These are phyloP conservation scores for Danio jaintianensis DNA, from an alignment of 2,797 vertebrate genomes.

Conservation along the genomic window DNA sequence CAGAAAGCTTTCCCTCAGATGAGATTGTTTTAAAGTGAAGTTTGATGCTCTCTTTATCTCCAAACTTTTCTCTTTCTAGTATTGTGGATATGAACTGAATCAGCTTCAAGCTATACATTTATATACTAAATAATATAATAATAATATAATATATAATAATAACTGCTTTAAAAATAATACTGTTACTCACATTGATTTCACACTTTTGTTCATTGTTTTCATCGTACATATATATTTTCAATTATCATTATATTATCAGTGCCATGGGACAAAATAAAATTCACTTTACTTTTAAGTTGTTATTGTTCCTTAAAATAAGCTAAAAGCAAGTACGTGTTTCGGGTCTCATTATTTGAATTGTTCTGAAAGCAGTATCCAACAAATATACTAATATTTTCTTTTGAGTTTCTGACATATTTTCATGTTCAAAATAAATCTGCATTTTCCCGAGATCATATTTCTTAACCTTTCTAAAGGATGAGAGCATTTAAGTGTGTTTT, in stretches of 20 bases:
- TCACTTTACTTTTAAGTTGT: not conserved
- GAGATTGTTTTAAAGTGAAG: constrained; percentile 51
- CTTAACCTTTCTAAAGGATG: not conserved
- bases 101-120: too few relatives aligned
- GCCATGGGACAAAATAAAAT: not conserved
- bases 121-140: too few relatives aligned
- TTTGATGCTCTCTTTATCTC: constrained; percentile 28
- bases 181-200: too few relatives aligned
- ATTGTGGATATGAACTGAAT: constrained; percentile 4
- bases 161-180: too few relatives aligned
- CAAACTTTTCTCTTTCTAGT: constrained; percentile 17
- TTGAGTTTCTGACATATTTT: constrained; percentile 1
- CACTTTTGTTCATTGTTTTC: too few relatives aligned
- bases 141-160: too few relatives aligned
- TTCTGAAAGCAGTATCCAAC: not conserved
- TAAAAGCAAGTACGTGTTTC: not conserved
- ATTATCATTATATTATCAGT: too few relatives aligned
- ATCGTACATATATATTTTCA: too few relatives aligned
- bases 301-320: not conserved
- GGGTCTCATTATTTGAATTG: not conserved
- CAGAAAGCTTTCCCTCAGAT: constrained; percentile 46
- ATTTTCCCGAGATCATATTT: not conserved
- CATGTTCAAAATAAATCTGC: not conserved
- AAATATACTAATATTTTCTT: constrained; percentile 7
- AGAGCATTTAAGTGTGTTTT: not conserved